A percentile compares a stretch with the other conserved stretches of the same genome.
Evolutionary conservation across 2,113 vertebrate genomes (phyloP).

Genomic region (Fulica atra): DNA sequence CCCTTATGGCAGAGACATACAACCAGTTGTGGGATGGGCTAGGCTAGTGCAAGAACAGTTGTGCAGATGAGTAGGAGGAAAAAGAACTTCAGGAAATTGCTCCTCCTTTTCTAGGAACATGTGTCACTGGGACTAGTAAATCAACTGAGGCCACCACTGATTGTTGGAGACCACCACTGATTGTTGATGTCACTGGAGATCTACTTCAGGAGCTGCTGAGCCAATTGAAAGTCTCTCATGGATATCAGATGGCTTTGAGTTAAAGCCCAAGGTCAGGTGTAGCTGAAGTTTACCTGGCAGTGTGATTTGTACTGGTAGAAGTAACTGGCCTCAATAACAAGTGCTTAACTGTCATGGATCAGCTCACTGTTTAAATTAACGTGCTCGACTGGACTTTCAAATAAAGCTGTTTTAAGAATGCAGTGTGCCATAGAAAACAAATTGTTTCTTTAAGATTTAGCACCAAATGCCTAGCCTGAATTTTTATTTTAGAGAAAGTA

Average conservation of each 20-base stretch:
- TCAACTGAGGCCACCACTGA: neutral
- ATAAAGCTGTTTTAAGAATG: constrained; percentile 75
- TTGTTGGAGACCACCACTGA: neutral
- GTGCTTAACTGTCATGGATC: constrained; percentile 52
- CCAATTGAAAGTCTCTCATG: neutral
- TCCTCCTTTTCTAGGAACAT: neutral
- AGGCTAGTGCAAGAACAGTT: neutral
- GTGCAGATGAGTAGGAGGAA: neutral
- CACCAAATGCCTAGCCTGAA: constrained; percentile 67
- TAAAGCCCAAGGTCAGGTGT: neutral
- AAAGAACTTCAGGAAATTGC: neutral
- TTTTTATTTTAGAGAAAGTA: constrained; percentile 77
- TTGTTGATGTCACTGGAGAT: neutral
- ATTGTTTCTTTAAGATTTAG: constrained; percentile 80
- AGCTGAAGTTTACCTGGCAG: neutral
- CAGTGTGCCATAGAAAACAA: constrained; percentile 75
- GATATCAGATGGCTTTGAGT: neutral
- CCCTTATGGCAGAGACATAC: neutral
- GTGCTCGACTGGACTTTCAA: constrained; percentile 75
- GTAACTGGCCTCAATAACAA: neutral
- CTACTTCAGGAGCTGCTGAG: neutral
- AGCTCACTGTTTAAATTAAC: constrained; percentile 71
- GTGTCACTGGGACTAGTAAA: neutral
- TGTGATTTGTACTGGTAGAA: neutral
- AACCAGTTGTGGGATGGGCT: neutral